phyloP scores from a whole-genome alignment of 2,888 invertebrate genomes.

The Xestia sexstrigata region DNA sequence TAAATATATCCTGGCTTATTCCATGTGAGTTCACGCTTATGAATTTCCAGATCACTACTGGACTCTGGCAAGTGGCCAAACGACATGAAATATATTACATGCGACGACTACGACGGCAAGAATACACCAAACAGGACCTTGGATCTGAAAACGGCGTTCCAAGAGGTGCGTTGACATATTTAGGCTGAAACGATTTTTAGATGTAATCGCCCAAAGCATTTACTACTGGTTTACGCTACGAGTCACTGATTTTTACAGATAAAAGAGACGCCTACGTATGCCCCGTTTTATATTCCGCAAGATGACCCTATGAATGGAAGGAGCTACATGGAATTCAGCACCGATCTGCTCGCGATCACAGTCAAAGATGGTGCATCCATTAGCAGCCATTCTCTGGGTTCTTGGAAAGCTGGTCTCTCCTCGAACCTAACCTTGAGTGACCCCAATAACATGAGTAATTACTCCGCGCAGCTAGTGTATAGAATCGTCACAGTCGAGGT shows the following conservation, averaged over 20 bases:
- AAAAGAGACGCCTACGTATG: slow-evolving; percentile 93
- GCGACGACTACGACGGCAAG: slow-evolving; percentile 95
- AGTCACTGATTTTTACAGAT: slow-evolving; percentile 78
- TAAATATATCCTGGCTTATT: slow-evolving; percentile 85
- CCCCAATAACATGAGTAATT: slow-evolving; percentile 93
- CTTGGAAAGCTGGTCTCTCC: slow-evolving; percentile 94
- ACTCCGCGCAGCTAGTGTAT: slow-evolving; percentile 96
- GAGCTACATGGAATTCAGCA: slow-evolving; percentile 94
- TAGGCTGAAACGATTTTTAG: slow-evolving; percentile 36
- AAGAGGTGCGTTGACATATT: slow-evolving; percentile 89
- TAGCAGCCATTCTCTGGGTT: slow-evolving; percentile 93
- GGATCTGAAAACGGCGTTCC: slow-evolving; percentile 93
- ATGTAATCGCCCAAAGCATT: slow-evolving; percentile 44
- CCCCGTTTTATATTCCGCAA: slow-evolving; percentile 92
- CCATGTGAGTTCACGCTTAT: slow-evolving; percentile 84
- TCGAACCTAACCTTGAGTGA: slow-evolving; percentile 92
- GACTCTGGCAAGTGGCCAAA: slow-evolving; percentile 94
- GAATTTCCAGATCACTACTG: slow-evolving; percentile 92
- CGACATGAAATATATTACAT: slow-evolving; percentile 93
- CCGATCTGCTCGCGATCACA: slow-evolving; percentile 93
- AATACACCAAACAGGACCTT: slow-evolving; percentile 94
- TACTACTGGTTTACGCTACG: slow-evolving; percentile 27
- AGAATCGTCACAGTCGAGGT: slow-evolving; percentile 96
- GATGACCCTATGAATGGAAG: slow-evolving; percentile 92
- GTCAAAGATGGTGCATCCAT: slow-evolving; percentile 94